Conservation (phyloP, 2,888 invertebrate species). For the Acrobasis consociella region DNA sequence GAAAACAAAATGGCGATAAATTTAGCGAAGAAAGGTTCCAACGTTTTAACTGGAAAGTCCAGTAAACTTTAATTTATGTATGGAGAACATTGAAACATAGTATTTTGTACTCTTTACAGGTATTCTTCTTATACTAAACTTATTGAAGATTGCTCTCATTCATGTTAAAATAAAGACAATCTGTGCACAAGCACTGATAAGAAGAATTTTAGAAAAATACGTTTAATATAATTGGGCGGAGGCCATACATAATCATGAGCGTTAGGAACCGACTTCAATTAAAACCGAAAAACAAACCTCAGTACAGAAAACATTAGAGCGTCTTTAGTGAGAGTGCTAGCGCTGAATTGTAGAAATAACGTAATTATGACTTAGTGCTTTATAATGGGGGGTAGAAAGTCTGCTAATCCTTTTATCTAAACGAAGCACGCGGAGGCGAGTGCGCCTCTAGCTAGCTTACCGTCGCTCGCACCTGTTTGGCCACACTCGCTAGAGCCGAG, state of each 20-base stretch:
- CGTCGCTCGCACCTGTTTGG: constrained; percentile 58
- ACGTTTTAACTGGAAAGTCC: constrained; percentile 18
- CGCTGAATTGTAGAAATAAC: constrained; percentile 32
- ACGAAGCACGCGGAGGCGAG: constrained; percentile 62
- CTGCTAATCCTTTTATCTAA: constrained; percentile 74
- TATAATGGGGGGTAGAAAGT: constrained; percentile 57
- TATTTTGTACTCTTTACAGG: constrained; percentile 5
- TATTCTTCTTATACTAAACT: too few species aligned
- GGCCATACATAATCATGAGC: constrained; percentile 22
- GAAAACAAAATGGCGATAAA: constrained; percentile 36
- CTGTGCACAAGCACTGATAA: too few species aligned
- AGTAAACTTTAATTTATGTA: constrained; percentile 18
- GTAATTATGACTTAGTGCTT: constrained; percentile 37
- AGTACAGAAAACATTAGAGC: neutral
- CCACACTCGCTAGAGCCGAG: constrained; percentile 49
- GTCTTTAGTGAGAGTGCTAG: constrained; percentile 17
- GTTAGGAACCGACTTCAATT: constrained; percentile 6
- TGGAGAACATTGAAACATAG: constrained; percentile 15
- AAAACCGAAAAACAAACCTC: neutral
- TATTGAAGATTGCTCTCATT: neutral
- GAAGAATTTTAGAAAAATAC: too few species aligned
- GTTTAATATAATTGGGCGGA: constrained; percentile 6
- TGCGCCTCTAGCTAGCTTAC: constrained; percentile 44
- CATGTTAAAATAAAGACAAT: too few species aligned
- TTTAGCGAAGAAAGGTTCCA: constrained; percentile 24